Conservation (phyloP, 1,140 invertebrate species). For the Limonius californicus region DNA sequence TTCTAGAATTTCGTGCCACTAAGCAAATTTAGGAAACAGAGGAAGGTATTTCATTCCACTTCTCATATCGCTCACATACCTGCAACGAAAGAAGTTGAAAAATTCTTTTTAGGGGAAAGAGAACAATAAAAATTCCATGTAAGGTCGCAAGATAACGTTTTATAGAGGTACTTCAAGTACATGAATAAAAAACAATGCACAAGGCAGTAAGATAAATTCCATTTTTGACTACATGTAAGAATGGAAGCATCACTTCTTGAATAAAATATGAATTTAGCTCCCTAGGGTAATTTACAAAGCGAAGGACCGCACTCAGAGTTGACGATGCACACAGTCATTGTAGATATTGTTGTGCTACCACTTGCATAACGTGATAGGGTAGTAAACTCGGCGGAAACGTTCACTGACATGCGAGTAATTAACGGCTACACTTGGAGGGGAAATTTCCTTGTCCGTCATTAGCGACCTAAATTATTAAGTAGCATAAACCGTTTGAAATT, state of each 20-base stretch:
- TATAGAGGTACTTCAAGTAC: background rate
- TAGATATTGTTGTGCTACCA: background rate
- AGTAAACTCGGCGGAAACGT: no score
- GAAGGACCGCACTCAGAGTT: background rate
- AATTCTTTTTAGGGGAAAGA: background rate
- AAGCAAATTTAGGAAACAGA: no score
- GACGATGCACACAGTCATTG: background rate
- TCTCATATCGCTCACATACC: no score
- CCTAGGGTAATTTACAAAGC: background rate
- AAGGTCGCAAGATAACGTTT: background rate
- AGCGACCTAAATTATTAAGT: no score
- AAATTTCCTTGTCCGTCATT: no score
- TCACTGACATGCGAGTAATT: no score
- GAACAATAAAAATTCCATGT: background rate
- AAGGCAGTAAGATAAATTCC: background rate
- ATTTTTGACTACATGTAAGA: conserved; percentile 1
- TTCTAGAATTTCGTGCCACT: no score
- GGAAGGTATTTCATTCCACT: no score
- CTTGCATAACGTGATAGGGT: background rate
- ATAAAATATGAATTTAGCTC: background rate
- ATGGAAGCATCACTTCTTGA: conserved; percentile 1
- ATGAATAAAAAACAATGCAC: background rate
- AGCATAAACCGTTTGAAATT: no score
- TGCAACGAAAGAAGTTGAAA: background rate
- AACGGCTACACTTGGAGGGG: no score